Conservation (phyloP, 2,797 vertebrate genomes). For the Aphelocoma californica region DNA sequence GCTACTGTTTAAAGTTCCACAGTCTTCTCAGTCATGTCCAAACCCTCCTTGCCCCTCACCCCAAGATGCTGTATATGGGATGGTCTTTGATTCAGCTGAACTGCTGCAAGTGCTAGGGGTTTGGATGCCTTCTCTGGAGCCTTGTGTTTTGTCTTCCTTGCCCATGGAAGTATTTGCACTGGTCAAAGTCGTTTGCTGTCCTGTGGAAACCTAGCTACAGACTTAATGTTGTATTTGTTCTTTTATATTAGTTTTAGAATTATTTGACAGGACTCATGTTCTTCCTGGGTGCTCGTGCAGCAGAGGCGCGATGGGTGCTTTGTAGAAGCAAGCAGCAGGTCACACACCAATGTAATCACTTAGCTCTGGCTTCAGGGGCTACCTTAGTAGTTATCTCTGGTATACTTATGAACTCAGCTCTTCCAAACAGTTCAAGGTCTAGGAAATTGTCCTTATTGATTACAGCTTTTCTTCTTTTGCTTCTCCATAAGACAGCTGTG, state of each 20-base stretch:
- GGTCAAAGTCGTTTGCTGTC: constrained; percentile 33
- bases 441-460: not conserved
- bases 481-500: not conserved
- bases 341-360: not conserved
- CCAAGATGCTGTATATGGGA: not conserved
- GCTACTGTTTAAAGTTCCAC: not conserved
- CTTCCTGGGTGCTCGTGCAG: not conserved
- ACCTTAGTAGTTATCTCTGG: not conserved
- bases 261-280: not conserved
- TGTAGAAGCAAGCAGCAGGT: constrained; percentile 8
- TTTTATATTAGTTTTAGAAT: constrained; percentile 9
- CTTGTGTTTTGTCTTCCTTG: not conserved
- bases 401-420: not conserved
- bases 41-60: not conserved
- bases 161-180: not conserved
- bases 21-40: not conserved
- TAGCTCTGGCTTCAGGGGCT: not conserved
- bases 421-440: not conserved
- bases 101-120: not conserved
- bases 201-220: not conserved
- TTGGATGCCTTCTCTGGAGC: not conserved
- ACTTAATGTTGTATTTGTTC: not conserved
- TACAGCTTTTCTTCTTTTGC: not conserved
- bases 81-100: not conserved
- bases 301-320: not conserved